These are phyloP conservation scores for Galeruca laticollis DNA, from an alignment of 2,888 invertebrate species.

Conservation along the genomic window DNA sequence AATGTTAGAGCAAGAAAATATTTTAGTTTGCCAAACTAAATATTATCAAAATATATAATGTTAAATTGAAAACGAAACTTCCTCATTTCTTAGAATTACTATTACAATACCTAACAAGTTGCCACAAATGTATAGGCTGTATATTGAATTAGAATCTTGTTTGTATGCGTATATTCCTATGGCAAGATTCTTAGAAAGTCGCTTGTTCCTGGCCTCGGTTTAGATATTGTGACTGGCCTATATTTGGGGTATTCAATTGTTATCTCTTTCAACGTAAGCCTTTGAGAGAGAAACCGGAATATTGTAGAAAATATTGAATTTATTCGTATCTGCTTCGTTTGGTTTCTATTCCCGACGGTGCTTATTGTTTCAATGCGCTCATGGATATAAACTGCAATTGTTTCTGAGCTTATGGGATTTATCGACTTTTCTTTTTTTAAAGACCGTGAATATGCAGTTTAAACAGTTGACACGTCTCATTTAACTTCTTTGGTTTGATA, in stretches of 20 bases:
- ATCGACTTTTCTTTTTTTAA: not conserved
- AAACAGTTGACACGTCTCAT: not conserved
- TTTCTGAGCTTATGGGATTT: conserved; percentile 3
- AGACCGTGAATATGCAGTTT: not conserved
- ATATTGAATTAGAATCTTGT: not conserved
- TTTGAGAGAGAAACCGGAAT: conserved; percentile 14
- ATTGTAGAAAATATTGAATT: conserved; percentile 14
- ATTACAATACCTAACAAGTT: not conserved
- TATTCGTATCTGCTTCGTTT: conserved; percentile 7
- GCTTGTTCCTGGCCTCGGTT: not conserved
- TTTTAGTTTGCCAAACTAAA: too few species aligned
- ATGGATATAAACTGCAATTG: conserved; percentile 12
- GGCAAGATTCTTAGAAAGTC: not conserved
- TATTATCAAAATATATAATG: too few species aligned
- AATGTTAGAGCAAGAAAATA: too few species aligned
- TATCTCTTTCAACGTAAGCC: conserved; percentile 7
- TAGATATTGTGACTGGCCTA: not conserved
- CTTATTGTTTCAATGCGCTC: conserved; percentile 10
- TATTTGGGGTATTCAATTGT: not conserved
- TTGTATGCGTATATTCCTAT: not conserved
- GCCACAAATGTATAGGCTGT: not conserved
- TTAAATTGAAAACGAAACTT: too few species aligned
- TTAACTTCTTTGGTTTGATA: not conserved
- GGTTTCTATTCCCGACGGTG: not conserved
- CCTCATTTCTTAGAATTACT: too few species aligned